phyloP scores from a whole-genome alignment of 2,113 vertebrate species.

The Dicerorhinus sumatrensis region DNA sequence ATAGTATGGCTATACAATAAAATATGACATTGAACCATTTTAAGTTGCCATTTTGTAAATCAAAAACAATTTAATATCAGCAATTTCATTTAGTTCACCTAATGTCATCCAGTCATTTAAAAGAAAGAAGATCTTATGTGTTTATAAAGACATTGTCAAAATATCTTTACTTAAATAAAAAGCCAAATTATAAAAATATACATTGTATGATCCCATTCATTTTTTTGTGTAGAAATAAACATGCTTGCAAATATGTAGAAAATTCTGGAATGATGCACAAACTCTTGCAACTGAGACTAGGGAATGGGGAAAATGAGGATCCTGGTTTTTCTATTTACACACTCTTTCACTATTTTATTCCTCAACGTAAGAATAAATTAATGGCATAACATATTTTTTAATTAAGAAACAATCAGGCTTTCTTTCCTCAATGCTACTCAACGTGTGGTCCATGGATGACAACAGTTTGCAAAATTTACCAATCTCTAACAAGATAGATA shows the following conservation, averaged over 20 bases:
- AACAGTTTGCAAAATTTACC: not conserved
- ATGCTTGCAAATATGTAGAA: not conserved
- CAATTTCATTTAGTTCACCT: not conserved
- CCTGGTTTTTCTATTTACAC: not conserved
- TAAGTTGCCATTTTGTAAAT: not conserved
- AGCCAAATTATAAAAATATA: not conserved
- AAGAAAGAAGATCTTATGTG: not conserved
- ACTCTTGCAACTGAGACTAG: not conserved
- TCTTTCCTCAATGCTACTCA: not conserved
- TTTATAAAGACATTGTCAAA: not conserved
- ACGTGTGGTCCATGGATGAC: not conserved
- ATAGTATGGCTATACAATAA: not conserved
- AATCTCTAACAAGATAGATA: not conserved
- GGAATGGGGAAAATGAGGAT: not conserved
- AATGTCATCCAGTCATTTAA: not conserved
- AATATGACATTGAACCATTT: not conserved
- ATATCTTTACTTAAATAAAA: not conserved
- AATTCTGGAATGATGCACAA: not conserved
- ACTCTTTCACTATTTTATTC: not conserved
- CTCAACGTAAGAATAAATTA: not conserved
- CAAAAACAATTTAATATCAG: not conserved
- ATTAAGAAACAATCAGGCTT: not conserved
- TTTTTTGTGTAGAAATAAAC: conserved; percentile 25
- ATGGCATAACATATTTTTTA: not conserved
- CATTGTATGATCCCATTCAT: not conserved